These are phyloP conservation scores for Drosophila prosaltans DNA, from an alignment of 1,140 invertebrate species.

Conservation along the genomic window DNA sequence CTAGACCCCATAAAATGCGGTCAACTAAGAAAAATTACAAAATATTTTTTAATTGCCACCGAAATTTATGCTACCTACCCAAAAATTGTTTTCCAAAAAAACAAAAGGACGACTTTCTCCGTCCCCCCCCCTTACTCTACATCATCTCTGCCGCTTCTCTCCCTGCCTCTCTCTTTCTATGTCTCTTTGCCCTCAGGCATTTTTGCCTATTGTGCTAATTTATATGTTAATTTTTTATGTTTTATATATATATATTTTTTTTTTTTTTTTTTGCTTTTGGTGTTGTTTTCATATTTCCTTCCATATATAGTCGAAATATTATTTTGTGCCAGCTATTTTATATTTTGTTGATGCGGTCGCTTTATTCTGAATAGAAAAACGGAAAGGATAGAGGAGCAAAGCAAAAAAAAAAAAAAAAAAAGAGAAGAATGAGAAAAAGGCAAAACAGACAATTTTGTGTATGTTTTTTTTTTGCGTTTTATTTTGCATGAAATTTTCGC, in stretches of 20 bases:
- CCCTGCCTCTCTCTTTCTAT: not conserved
- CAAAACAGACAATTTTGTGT: slow-evolving; percentile 54
- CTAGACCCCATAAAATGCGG: slow-evolving; percentile 10
- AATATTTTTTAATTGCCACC: slow-evolving; percentile 56
- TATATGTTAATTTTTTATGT: slow-evolving; percentile 62
- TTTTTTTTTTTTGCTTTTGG: not conserved
- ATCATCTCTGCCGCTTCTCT: not conserved
- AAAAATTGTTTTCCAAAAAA: slow-evolving; percentile 52
- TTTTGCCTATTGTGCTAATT: slow-evolving; percentile 62
- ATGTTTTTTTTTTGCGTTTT: slow-evolving; percentile 59
- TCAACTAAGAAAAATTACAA: slow-evolving; percentile 40
- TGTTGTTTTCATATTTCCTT: slow-evolving; percentile 53
- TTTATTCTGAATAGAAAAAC: slow-evolving; percentile 63
- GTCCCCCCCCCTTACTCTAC: not conserved
- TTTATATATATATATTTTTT: slow-evolving; percentile 22
- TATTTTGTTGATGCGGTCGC: slow-evolving; percentile 63
- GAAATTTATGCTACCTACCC: slow-evolving; percentile 22
- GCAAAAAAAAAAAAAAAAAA: slow-evolving; percentile 29
- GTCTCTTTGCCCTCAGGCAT: slow-evolving; percentile 14
- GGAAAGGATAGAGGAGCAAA: slow-evolving; percentile 45
- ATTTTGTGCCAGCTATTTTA: slow-evolving; percentile 52
- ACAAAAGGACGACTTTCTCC: slow-evolving; percentile 37
- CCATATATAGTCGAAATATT: slow-evolving; percentile 46
- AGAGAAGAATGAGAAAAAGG: slow-evolving; percentile 38
- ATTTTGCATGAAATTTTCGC: slow-evolving; percentile 63